Conservation (phyloP, 2,113 vertebrate species). For the Thomomys bottae region DNA sequence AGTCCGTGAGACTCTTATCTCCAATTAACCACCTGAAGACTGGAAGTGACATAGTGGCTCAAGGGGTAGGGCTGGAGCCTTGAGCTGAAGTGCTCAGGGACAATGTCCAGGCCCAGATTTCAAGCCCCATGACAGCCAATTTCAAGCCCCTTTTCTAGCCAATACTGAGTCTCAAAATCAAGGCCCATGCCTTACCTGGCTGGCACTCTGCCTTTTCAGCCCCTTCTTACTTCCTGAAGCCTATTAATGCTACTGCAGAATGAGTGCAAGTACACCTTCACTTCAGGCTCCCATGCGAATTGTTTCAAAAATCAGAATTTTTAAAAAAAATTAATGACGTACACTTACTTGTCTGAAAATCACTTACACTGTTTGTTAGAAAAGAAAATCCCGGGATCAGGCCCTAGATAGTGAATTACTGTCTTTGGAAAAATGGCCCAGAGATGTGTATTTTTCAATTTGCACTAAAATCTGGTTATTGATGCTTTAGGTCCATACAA, state of each 20-base stretch:
- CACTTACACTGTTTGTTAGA: background rate
- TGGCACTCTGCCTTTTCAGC: too few relatives aligned
- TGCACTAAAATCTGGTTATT: background rate
- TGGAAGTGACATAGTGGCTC: too few relatives aligned
- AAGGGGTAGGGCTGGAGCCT: too few relatives aligned
- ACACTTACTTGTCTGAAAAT: background rate
- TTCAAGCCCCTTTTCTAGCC: too few relatives aligned
- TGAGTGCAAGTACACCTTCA: background rate
- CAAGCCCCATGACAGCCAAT: too few relatives aligned
- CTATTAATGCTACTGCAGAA: background rate
- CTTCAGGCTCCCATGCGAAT: background rate
- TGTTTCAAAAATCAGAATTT: background rate
- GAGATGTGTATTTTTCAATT: background rate
- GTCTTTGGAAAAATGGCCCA: background rate
- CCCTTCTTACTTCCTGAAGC: background rate
- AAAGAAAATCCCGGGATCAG: background rate
- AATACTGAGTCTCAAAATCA: too few relatives aligned
- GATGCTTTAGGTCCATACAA: background rate
- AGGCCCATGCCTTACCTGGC: too few relatives aligned
- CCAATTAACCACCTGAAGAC: too few relatives aligned
- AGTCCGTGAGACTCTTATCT: too few relatives aligned
- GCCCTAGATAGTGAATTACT: background rate
- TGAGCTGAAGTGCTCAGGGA: too few relatives aligned
- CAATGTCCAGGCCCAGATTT: too few relatives aligned
- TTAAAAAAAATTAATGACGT: background rate